These are phyloP conservation scores for Axis porcinus DNA, from an alignment of 2,113 vertebrate genomes.

Conservation along the genomic window DNA sequence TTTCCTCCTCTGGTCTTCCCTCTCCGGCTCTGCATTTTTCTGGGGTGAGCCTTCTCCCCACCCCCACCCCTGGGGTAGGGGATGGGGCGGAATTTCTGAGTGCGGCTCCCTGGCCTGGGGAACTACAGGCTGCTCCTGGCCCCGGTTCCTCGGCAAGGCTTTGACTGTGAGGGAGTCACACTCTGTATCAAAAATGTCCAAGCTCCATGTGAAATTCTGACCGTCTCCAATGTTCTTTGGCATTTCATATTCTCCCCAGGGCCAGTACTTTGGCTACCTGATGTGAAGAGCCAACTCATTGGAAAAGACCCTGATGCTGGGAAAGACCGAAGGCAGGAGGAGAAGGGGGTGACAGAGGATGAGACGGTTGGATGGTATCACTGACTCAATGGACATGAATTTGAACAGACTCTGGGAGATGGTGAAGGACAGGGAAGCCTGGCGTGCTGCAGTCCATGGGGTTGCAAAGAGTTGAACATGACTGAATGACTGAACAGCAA, in stretches of 20 bases:
- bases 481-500: neutral
- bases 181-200: neutral
- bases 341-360: neutral
- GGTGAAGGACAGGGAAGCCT: neutral
- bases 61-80: neutral
- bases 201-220: neutral
- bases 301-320: neutral
- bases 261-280: neutral
- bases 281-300: neutral
- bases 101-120: neutral
- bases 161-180: neutral
- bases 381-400: neutral
- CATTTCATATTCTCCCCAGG: neutral
- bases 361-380: neutral
- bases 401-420: neutral
- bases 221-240: neutral
- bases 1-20: slow-evolving; percentile 46
- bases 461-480: neutral
- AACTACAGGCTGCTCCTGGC: neutral
- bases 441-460: accelerated
- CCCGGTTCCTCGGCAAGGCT: neutral
- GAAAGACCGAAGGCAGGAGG: neutral
- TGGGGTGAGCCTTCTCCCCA: neutral
- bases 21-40: slow-evolving; percentile 7
- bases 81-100: neutral